phyloP scores from a whole-genome alignment of 2,888 invertebrate species.

The Aricia artaxerxes region DNA sequence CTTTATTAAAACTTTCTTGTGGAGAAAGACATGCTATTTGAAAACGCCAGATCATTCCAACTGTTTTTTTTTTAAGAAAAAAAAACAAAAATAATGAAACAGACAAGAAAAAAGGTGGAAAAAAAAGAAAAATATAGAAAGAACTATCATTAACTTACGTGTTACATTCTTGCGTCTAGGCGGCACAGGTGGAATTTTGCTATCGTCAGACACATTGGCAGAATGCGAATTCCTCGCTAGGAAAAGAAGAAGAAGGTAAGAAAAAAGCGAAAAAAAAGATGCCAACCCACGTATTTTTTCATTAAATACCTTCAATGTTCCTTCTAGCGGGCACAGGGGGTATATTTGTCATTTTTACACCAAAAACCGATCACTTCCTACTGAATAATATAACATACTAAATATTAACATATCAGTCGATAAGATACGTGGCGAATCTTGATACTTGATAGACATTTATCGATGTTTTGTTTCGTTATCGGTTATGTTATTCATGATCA shows the following conservation, averaged over 20 bases:
- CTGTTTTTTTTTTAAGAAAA: neutral
- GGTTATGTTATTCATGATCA: conserved; percentile 3
- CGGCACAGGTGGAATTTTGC: neutral
- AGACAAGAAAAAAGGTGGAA: neutral
- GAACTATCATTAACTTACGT: conserved; percentile 4
- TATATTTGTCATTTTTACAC: conserved; percentile 16
- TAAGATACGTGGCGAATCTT: conserved; percentile 7
- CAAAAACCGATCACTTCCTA: neutral
- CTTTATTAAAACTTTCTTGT: conserved; percentile 6
- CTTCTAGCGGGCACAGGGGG: neutral
- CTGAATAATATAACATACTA: conserved; percentile 1
- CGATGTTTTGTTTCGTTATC: conserved; percentile 27
- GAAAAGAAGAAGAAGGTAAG: conserved; percentile 16
- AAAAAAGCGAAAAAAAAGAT: neutral
- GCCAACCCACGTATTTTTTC: neutral
- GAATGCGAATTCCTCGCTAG: neutral
- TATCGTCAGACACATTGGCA: neutral
- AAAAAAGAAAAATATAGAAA: neutral
- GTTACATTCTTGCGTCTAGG: neutral
- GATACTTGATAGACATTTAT: conserved; percentile 4
- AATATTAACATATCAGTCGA: neutral
- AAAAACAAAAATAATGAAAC: neutral
- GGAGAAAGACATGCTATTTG: neutral
- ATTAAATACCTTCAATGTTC: neutral
- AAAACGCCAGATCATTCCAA: neutral